Evolutionary conservation across 2,888 invertebrate species (phyloP).

Genomic region (Napeogenes inachia): DNA sequence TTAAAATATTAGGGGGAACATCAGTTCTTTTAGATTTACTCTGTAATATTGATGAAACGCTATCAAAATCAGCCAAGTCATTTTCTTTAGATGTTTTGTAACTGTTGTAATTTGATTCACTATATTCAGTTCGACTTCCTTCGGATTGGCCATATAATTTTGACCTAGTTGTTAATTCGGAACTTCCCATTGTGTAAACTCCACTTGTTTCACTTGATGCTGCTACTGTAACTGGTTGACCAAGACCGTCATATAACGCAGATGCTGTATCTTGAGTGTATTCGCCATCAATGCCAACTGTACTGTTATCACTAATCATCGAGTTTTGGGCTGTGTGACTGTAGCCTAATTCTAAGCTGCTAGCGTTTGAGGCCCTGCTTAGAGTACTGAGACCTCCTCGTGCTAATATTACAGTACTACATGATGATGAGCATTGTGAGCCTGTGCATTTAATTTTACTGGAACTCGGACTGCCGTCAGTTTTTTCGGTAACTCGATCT

Average conservation of each 20-base stretch:
- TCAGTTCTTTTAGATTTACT: conserved; percentile 69
- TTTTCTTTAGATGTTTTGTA: conserved; percentile 75
- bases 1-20: conserved; percentile 46
- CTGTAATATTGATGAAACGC: conserved; percentile 70
- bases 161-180: conserved; percentile 78
- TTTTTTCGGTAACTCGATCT: conserved; percentile 62
- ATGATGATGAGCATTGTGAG: conserved; percentile 91
- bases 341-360: conserved; percentile 89
- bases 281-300: conserved; percentile 81
- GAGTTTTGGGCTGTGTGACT: conserved; percentile 93
- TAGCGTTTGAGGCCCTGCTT: conserved; percentile 85
- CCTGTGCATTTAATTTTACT: conserved; percentile 81
- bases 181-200: conserved; percentile 88
- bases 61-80: conserved; percentile 70
- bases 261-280: conserved; percentile 78
- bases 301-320: conserved; percentile 83
- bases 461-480: conserved; percentile 66
- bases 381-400: conserved; percentile 70
- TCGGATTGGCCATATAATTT: conserved; percentile 76
- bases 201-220: conserved; percentile 91
- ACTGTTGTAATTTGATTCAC: conserved; percentile 76
- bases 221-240: conserved; percentile 76
- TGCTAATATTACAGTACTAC: conserved; percentile 89
- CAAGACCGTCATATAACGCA: conserved; percentile 74
- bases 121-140: conserved; percentile 64